These are phyloP conservation scores for Zaprionus capensis DNA, from an alignment of 1,140 invertebrate species.

Conservation along the genomic window DNA sequence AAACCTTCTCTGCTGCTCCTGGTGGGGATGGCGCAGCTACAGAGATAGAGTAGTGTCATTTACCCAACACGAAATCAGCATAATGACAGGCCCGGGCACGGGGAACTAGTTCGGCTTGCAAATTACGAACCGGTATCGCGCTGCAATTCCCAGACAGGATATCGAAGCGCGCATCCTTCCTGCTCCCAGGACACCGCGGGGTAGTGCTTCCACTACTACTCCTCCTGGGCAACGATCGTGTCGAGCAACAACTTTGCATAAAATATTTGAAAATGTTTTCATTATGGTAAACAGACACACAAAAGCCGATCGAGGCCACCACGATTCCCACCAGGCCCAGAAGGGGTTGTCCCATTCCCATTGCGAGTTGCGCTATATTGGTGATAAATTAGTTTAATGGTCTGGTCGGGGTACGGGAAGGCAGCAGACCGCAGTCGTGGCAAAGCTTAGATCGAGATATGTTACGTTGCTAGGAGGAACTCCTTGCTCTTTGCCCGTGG, in stretches of 20 bases:
- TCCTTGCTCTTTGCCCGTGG: slow-evolving; percentile 26
- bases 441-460: slow-evolving; percentile 52
- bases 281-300: slow-evolving; percentile 80
- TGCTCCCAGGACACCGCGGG: slow-evolving; percentile 47
- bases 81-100: slow-evolving; percentile 59
- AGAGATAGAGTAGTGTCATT: slow-evolving; percentile 15
- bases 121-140: slow-evolving; percentile 77
- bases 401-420: slow-evolving; percentile 25
- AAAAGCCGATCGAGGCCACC: slow-evolving; percentile 54
- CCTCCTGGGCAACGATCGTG: slow-evolving; percentile 63
- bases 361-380: slow-evolving; percentile 65
- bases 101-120: slow-evolving; percentile 77
- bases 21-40: slow-evolving; percentile 9
- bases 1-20: neutral
- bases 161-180: slow-evolving; percentile 44
- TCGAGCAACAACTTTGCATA: slow-evolving; percentile 75
- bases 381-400: slow-evolving; percentile 83
- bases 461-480: no score
- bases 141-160: slow-evolving; percentile 76
- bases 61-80: slow-evolving; percentile 65
- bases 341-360: slow-evolving; percentile 49
- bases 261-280: slow-evolving; percentile 83
- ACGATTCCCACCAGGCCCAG: slow-evolving; percentile 53
- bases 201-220: slow-evolving; percentile 22
- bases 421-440: slow-evolving; percentile 64